A percentile compares a stretch with the other conserved stretches of the same genome.
Evolutionary conservation across 2,888 invertebrate species (phyloP).

Genomic region (Chalcosyrphus nemorum): DNA sequence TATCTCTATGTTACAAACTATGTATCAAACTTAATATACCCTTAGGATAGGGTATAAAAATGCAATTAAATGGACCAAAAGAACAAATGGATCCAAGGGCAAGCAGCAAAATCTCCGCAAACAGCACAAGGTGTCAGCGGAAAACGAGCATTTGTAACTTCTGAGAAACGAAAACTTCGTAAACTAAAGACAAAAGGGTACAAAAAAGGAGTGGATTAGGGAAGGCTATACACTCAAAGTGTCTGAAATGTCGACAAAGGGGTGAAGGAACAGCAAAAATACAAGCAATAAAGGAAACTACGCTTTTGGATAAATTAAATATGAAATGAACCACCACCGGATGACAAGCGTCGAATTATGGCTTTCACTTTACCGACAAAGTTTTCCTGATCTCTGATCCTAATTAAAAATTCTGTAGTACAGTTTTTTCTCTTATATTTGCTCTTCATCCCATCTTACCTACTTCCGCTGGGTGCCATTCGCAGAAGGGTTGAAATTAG

Average conservation of each 20-base stretch:
- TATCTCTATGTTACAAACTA: too few relatives aligned
- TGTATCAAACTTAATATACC: too few relatives aligned
- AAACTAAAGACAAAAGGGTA: conserved; percentile 1
- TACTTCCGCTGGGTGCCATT: conserved; percentile 12
- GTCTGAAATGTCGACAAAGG: conserved; percentile 1
- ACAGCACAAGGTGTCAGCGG: conserved; percentile 40
- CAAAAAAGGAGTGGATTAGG: conserved; percentile 29
- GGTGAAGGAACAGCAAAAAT: conserved; percentile 1
- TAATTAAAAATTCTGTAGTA: conserved; percentile 49
- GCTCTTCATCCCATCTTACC: conserved; percentile 23
- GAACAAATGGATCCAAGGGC: conserved; percentile 13
- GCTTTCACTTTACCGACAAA: conserved; percentile 51
- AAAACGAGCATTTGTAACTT: conserved; percentile 30
- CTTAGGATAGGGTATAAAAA: too few relatives aligned
- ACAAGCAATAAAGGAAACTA: conserved; percentile 47
- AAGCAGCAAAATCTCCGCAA: conserved; percentile 22
- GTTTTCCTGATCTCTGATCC: conserved; percentile 58
- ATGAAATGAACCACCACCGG: conserved; percentile 47
- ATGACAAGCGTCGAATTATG: conserved; percentile 56
- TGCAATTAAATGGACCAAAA: conserved; percentile 32
- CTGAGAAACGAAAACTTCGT: conserved; percentile 13
- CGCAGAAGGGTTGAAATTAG: conserved; percentile 39
- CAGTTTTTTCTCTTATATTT: conserved; percentile 29
- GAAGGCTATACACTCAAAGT: conserved; percentile 29
- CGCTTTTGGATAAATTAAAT: conserved; percentile 50